phyloP scores from a whole-genome alignment of 2,797 vertebrate species.

The Phataginus tetradactyla region DNA sequence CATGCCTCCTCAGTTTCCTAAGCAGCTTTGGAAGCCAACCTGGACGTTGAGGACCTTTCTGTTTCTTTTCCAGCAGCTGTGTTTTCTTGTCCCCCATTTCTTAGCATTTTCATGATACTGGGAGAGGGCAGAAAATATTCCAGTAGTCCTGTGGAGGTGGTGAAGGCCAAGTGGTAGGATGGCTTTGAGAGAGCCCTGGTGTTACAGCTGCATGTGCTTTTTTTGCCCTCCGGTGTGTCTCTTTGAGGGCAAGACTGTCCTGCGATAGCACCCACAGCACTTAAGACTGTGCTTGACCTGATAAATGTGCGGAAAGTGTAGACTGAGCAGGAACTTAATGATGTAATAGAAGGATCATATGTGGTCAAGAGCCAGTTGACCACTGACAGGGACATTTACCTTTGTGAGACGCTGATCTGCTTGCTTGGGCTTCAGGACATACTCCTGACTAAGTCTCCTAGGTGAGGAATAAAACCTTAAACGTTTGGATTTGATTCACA shows the following conservation, averaged over 20 bases:
- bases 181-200: neutral
- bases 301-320: neutral
- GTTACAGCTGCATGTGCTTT: rapidly evolving
- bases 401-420: neutral
- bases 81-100: neutral
- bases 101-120: neutral
- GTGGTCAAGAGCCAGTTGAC: neutral
- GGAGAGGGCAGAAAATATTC: neutral
- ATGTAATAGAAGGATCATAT: neutral
- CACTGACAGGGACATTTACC: neutral
- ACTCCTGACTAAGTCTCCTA: neutral
- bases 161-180: neutral
- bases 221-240: neutral
- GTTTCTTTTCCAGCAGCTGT: neutral
- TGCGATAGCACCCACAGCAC: neutral
- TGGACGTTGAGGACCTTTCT: neutral
- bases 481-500: neutral
- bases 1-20: neutral
- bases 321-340: neutral
- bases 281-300: neutral
- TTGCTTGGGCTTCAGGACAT: neutral
- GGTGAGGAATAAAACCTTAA: neutral
- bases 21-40: neutral
- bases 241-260: neutral
- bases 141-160: neutral